Percentiles rank a stretch among this genome's conserved stretches.
These are phyloP conservation scores for Halictus ligatus DNA, from an alignment of 2,888 invertebrate genomes.

Conservation along the genomic window DNA sequence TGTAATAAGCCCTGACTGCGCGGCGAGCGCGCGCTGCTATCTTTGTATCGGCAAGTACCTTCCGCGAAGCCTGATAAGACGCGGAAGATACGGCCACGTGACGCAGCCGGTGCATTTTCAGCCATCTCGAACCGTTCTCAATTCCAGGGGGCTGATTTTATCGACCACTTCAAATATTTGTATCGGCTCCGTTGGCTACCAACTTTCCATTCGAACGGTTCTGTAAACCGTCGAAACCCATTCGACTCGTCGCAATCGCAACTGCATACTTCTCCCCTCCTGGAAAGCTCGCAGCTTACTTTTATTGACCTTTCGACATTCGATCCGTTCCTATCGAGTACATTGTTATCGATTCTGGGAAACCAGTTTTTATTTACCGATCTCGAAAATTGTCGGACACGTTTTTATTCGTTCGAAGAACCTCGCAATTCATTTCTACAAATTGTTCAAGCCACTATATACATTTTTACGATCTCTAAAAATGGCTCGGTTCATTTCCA, in stretches of 20 bases:
- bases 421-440: not conserved
- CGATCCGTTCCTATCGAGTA: not conserved
- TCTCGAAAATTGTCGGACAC: not conserved
- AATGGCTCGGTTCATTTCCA: not conserved
- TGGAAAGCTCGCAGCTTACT: not conserved
- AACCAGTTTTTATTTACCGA: not conserved
- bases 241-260: not conserved
- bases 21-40: conserved; percentile 39
- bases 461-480: not conserved
- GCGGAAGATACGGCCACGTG: conserved; percentile 41
- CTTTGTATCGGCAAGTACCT: conserved; percentile 48
- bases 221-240: not conserved
- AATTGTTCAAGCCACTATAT: not conserved
- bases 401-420: not conserved
- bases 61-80: conserved; percentile 53
- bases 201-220: not conserved
- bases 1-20: conserved; percentile 40
- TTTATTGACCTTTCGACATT: not conserved
- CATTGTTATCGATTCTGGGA: not conserved
- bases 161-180: not conserved
- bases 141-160: not conserved
- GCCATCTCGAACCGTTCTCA: not conserved
- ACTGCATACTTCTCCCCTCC: too few species aligned
- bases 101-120: conserved; percentile 18
- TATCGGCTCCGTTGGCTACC: not conserved